Percentiles rank a stretch among this genome's conserved stretches.
Conservation (phyloP, 2,113 vertebrate species). For the Cyprinodon tularosa region DNA sequence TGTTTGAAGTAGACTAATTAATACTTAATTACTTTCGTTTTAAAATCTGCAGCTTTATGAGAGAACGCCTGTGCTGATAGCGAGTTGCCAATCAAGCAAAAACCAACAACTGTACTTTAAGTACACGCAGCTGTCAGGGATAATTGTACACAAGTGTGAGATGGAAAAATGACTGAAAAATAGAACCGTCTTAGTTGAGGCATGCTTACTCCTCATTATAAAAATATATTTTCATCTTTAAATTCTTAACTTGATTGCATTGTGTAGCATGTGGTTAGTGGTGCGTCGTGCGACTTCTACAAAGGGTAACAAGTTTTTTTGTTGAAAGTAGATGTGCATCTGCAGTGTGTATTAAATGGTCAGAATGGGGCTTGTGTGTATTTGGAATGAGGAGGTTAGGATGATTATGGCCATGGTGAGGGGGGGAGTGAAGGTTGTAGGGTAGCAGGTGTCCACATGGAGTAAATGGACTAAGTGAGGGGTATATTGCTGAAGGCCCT, state of each 20-base stretch:
- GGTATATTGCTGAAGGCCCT: constrained; percentile 36
- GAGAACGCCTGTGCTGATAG: constrained; percentile 66
- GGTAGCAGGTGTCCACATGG: constrained; percentile 72
- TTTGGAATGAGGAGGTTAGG: neutral
- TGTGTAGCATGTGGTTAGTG: constrained; percentile 4
- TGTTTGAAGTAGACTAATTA: constrained; percentile 79
- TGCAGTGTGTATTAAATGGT: constrained; percentile 46
- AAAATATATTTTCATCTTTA: constrained; percentile 7
- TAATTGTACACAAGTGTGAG: constrained; percentile 63
- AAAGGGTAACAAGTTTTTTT: constrained; percentile 16
- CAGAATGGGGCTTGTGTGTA: constrained; percentile 34
- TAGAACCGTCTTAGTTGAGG: constrained; percentile 29
- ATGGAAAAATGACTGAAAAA: constrained; percentile 62
- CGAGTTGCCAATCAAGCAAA: constrained; percentile 69
- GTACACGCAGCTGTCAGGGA: constrained; percentile 65
- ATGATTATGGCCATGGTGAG: constrained; percentile 10
- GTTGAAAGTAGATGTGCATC: neutral
- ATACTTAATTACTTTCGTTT: constrained; percentile 79
- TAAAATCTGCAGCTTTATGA: constrained; percentile 62
- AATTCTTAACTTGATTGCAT: constrained; percentile 10
- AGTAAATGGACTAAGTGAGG: constrained; percentile 50
- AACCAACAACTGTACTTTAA: constrained; percentile 59
- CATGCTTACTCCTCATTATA: constrained; percentile 30
- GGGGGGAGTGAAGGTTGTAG: constrained; percentile 53
- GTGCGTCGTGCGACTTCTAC: constrained; percentile 4